Evolutionary conservation across 2,113 vertebrate genomes (phyloP).

Genomic region (Mustela lutreola): DNA sequence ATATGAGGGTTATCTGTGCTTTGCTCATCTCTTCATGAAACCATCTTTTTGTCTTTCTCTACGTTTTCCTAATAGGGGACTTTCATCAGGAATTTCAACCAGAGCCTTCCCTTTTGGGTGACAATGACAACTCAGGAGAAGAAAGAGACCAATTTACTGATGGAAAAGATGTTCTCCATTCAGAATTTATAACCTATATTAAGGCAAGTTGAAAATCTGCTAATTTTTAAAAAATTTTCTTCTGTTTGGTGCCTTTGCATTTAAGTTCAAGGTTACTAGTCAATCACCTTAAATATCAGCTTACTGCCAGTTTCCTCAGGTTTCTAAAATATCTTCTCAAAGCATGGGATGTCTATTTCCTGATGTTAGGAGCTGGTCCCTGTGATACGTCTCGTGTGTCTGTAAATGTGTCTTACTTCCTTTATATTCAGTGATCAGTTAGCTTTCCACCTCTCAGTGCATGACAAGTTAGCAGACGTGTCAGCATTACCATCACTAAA

Average conservation of each 20-base stretch:
- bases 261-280: neutral
- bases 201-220: conserved; percentile 88
- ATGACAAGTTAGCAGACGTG: neutral
- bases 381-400: neutral
- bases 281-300: neutral
- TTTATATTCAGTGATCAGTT: neutral
- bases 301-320: neutral
- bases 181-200: conserved; percentile 92
- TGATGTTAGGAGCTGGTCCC: neutral
- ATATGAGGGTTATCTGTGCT: neutral
- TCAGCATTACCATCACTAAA: neutral
- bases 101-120: conserved; percentile 81
- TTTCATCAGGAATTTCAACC: conserved; percentile 85
- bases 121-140: conserved; percentile 87
- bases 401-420: neutral
- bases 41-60: neutral
- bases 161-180: conserved; percentile 87
- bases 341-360: neutral
- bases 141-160: conserved; percentile 86
- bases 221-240: neutral
- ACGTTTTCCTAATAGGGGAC: conserved; percentile 83
- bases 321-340: neutral
- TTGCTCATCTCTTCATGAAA: conserved; percentile 16
- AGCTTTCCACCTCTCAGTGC: neutral
- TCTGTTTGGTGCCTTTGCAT: neutral